A percentile compares a stretch with the other conserved stretches of the same genome.
These are phyloP conservation scores for Syngnathus rostellatus DNA, from an alignment of 2,797 vertebrate genomes.

Conservation along the genomic window DNA sequence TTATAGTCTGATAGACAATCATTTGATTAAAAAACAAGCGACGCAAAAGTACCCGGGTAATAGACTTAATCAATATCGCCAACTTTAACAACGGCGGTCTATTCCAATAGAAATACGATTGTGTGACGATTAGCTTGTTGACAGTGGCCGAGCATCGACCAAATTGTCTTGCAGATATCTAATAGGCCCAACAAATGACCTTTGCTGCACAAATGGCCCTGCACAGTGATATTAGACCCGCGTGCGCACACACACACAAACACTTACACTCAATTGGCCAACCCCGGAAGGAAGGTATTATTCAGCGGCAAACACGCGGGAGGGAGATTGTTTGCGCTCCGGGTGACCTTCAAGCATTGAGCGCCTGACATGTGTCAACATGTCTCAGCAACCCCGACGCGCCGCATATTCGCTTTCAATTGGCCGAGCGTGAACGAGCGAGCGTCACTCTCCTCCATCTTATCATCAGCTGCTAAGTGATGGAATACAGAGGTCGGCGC, in stretches of 20 bases:
- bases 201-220: constrained; percentile 32
- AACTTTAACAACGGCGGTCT: background rate
- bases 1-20: too few relatives aligned
- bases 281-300: background rate
- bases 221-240: constrained; percentile 6
- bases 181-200: constrained; percentile 35
- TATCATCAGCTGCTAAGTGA: constrained; percentile 54
- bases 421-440: constrained; percentile 52
- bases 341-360: constrained; percentile 15
- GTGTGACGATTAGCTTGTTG: constrained; percentile 1
- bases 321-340: background rate
- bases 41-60: too few relatives aligned
- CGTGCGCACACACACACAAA: too few relatives aligned
- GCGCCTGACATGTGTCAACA: constrained; percentile 39
- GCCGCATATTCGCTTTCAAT: constrained; percentile 38
- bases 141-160: constrained; percentile 32
- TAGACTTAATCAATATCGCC: background rate
- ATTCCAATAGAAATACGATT: background rate
- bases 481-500: constrained; percentile 53
- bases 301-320: background rate
- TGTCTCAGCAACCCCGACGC: constrained; percentile 33
- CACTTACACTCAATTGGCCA: background rate
- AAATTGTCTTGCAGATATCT: constrained; percentile 35
- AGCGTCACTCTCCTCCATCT: constrained; percentile 40
- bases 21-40: too few relatives aligned